Base-by-base conservation (phyloP, 2,888 invertebrate genomes). In the Epinotia demarniana region DNA sequence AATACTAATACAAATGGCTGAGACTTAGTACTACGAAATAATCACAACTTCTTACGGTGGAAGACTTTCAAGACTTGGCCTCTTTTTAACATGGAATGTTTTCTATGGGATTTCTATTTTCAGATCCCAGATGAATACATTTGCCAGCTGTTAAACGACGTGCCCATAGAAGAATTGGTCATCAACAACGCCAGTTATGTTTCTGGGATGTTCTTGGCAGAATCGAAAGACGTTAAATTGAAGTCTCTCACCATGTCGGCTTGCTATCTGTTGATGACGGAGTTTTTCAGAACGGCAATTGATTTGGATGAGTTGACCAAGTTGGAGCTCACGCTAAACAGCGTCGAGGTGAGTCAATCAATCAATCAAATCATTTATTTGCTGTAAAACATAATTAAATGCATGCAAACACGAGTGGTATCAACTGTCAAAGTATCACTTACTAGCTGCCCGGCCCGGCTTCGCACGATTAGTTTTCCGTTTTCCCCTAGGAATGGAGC, bases 51-150 rank as follows among this genome's bases (percentile, higher is more conserved):
- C 3, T 27, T 27, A 27, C 27, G 27, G 27, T 27, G 27, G 27
- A 27, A 27, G 27, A 27, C 2, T 27, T 27, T 27, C 27, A 2
- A 27, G 27, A 27, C n/a, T n/a, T n/a, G n/a, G n/a, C n/a, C n/a
- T n/a, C n/a, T n/a, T n/a, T n/a, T n/a, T n/a, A n/a, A n/a, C n/a
- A n/a, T n/a, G n/a, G n/a, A n/a, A n/a, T n/a, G n/a, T n/a, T n/a
- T n/a, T n/a, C n/a, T n/a, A n/a, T n/a, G n/a, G n/a, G 39, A 39
- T 43, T 0, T 18, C 19, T 18, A 5, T 19, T 68, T 57, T 6
- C 67, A 68, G 68, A 58, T 68, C 8, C 68, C 57, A 58, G 68
- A 68, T 11, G 68, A 68, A 23, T 68, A 57, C 11, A 57, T 68
- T n/a, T 68, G 39, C 57, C 39, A 57, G 19, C 2, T 68, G 5